A percentile compares a stretch with the other conserved stretches of the same genome.
Conservation (phyloP, 1,140 invertebrate genomes). For the Dinoponera quadriceps region DNA sequence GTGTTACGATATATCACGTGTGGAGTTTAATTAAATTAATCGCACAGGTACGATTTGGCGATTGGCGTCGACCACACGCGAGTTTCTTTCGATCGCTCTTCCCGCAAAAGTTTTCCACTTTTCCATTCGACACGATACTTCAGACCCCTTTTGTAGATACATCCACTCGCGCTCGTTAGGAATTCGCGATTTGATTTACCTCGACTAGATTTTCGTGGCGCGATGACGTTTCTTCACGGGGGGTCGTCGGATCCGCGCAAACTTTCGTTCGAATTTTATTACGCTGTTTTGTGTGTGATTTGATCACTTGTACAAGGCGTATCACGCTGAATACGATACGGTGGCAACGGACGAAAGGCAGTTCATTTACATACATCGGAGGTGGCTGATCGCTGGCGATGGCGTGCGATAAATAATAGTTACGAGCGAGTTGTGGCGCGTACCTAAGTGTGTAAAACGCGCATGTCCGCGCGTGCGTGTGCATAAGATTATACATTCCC, state of each 20-base stretch:
- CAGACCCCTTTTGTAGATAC: background rate
- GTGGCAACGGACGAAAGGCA: background rate
- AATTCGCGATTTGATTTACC: background rate
- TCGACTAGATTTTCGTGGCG: no score
- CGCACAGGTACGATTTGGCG: background rate
- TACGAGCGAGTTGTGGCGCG: slow-evolving; percentile 32
- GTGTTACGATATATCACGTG: background rate
- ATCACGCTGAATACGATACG: background rate
- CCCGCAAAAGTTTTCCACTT: background rate
- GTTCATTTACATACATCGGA: slow-evolving; percentile 36
- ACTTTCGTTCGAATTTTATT: no score
- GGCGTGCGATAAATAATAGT: slow-evolving; percentile 40
- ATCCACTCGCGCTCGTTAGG: background rate
- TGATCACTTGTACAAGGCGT: slow-evolving; percentile 8
- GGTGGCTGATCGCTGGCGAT: slow-evolving; percentile 48
- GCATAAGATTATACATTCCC: slow-evolving; percentile 52
- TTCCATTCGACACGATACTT: background rate
- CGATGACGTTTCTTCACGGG: no score
- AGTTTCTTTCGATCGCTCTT: background rate
- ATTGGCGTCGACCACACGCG: background rate
- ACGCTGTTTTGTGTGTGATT: background rate
- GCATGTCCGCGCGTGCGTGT: slow-evolving; percentile 53
- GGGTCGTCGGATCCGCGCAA: no score
- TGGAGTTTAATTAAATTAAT: background rate
- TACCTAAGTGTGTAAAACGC: slow-evolving; percentile 61